Percentiles rank a stretch among this genome's conserved stretches.
Conservation (phyloP, 2,888 invertebrate genomes). For the Chromoteleia sp. region DNA sequence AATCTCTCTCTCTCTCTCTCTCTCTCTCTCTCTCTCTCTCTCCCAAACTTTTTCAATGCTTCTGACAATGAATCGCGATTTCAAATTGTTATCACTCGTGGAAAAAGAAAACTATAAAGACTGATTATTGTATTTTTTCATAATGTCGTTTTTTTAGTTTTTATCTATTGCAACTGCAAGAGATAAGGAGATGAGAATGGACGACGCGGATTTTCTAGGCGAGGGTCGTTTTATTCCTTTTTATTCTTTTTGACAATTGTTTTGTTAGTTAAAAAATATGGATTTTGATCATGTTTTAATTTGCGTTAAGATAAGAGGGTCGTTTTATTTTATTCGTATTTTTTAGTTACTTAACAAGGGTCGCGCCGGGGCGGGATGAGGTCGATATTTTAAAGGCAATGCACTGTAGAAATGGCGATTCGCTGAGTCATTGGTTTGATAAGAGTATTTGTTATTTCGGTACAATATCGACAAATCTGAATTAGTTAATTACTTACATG, state of each 20-base stretch:
- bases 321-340: constrained; percentile 1
- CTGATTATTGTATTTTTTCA: constrained; percentile 54
- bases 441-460: too few species aligned
- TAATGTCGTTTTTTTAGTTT: constrained; percentile 18
- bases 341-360: constrained; percentile 1
- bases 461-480: too few species aligned
- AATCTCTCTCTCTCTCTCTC: constrained; percentile 25
- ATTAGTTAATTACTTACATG: too few species aligned
- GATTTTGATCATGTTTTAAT: constrained; percentile 22
- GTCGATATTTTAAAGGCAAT: constrained; percentile 32
- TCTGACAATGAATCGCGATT: constrained; percentile 54
- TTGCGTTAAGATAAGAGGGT: constrained; percentile 14
- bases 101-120: constrained; percentile 57
- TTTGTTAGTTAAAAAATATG: background rate
- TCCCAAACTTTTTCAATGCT: constrained; percentile 44
- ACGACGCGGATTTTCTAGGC: constrained; percentile 24
- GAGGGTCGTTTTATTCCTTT: constrained; percentile 1
- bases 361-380: constrained; percentile 21
- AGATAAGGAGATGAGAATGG: constrained; percentile 55
- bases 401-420: constrained; percentile 8
- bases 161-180: constrained; percentile 55
- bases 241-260: background rate
- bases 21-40: constrained; percentile 28
- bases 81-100: constrained; percentile 55
- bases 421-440: constrained; percentile 9